Conservation (phyloP, 2,797 vertebrate genomes). For the Halcyon smyrnensis region DNA sequence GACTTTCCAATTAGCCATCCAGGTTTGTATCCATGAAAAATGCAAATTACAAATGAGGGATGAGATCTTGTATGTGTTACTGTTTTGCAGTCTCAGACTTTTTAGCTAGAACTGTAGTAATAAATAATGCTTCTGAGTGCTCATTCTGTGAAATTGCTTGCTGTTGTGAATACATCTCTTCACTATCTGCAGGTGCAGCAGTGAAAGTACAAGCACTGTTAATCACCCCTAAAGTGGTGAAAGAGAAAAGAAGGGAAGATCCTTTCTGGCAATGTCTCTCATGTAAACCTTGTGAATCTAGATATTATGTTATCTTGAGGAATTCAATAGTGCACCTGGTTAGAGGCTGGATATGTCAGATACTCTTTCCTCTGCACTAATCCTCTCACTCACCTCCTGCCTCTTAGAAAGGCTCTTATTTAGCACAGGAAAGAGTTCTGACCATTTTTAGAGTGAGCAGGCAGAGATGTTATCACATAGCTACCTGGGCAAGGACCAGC, state of each 20-base stretch:
- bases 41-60: constrained; percentile 42
- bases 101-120: constrained; percentile 9
- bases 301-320: background rate
- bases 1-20: constrained; percentile 26
- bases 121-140: constrained; percentile 17
- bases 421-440: background rate
- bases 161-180: constrained; percentile 38
- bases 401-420: background rate
- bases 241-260: constrained; percentile 1
- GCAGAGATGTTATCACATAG: rapidly evolving
- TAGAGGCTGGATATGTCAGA: background rate
- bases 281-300: background rate
- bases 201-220: constrained; percentile 1
- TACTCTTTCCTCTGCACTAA: background rate
- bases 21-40: constrained; percentile 35
- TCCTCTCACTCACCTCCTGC: background rate
- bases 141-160: constrained; percentile 29
- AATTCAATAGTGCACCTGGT: background rate
- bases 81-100: constrained; percentile 35
- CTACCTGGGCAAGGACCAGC: background rate
- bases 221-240: background rate
- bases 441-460: background rate
- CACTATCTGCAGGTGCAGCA: constrained; percentile 14
- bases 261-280: background rate
- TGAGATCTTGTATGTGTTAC: constrained; percentile 20